phyloP scores from a whole-genome alignment of 2,888 invertebrate genomes.

The Ormyrus rosae region DNA sequence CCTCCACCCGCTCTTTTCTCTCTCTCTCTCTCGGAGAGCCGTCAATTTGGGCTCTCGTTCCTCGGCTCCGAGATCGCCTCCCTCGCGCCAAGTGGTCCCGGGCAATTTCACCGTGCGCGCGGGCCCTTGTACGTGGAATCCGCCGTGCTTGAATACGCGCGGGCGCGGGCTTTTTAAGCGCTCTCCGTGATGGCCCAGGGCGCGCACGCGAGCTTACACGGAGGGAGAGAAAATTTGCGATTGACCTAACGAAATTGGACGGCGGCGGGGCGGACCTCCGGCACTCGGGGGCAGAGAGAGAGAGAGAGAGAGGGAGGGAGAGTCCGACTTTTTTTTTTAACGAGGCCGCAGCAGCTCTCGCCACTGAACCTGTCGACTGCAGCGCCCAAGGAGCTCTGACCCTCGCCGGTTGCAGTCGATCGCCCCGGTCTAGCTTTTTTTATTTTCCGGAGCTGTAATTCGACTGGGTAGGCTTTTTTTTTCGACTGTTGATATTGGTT shows the following conservation, averaged over 20 bases:
- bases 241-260: constrained; percentile 74
- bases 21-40: not conserved
- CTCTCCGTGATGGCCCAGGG: constrained; percentile 75
- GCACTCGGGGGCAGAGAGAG: constrained; percentile 4
- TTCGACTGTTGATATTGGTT: too few species aligned
- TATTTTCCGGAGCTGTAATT: too few species aligned
- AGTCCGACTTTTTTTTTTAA: constrained; percentile 60
- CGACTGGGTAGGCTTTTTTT: too few species aligned
- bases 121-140: constrained; percentile 12
- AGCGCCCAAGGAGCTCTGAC: constrained; percentile 9
- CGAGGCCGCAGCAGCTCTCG: constrained; percentile 64
- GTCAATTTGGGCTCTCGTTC: not conserved
- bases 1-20: not conserved
- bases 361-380: constrained; percentile 63
- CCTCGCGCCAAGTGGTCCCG: not conserved
- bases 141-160: constrained; percentile 12
- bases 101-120: too few species aligned
- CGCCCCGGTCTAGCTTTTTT: too few species aligned
- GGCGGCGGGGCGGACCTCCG: constrained; percentile 16
- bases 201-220: constrained; percentile 74
- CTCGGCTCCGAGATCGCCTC: constrained; percentile 34
- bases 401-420: not conserved
- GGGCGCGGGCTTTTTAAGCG: not conserved
- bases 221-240: constrained; percentile 72
- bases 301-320: constrained; percentile 1